These are phyloP conservation scores for Gorilla gorilla DNA, from an alignment of 2,113 vertebrate genomes.

Conservation along the genomic window DNA sequence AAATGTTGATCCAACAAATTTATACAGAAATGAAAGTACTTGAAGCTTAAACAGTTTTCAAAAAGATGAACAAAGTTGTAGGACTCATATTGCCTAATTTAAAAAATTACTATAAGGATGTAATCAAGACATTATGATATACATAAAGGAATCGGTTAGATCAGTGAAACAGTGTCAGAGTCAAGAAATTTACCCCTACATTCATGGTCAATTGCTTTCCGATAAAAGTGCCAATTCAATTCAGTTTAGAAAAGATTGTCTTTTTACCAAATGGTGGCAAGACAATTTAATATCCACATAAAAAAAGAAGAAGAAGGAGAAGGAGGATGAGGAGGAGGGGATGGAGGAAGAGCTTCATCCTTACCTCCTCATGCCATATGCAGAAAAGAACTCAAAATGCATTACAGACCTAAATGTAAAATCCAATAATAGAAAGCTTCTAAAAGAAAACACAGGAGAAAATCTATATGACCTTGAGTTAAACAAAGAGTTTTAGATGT, in stretches of 20 bases:
- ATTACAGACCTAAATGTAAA: neutral
- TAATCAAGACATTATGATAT: neutral
- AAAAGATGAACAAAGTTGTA: neutral
- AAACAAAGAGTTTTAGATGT: neutral
- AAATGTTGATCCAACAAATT: neutral
- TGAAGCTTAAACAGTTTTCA: neutral
- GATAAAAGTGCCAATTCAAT: neutral
- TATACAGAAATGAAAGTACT: neutral
- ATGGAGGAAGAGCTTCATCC: neutral
- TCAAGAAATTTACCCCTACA: neutral
- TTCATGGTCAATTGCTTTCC: neutral
- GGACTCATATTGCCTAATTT: neutral
- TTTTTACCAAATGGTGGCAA: neutral
- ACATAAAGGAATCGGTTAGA: neutral
- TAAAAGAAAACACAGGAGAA: neutral
- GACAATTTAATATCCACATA: rapidly evolving
- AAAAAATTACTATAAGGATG: neutral
- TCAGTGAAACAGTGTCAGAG: neutral
- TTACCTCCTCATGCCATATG: neutral
- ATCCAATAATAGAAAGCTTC: neutral
- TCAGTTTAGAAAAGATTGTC: neutral
- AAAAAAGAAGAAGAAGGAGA: too few species aligned
- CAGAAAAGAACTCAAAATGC: neutral
- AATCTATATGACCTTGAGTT: neutral
- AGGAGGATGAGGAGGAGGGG: rapidly evolving